Conservation (phyloP, 2,113 vertebrate genomes). For the Myotis yumanensis region DNA sequence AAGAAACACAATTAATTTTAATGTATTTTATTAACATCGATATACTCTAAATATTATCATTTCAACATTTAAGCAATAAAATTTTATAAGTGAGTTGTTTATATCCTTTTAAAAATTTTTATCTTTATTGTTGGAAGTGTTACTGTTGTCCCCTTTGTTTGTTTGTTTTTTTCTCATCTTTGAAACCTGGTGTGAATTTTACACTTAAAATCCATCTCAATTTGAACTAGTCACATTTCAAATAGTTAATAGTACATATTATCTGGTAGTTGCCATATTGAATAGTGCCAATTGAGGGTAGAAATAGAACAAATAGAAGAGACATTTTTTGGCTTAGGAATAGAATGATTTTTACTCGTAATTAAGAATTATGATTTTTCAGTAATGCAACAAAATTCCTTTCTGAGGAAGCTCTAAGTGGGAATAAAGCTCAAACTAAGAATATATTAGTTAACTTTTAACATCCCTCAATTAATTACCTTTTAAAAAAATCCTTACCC, state of each 20-base stretch:
- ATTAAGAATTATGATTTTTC: background rate
- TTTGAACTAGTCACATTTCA: background rate
- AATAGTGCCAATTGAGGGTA: background rate
- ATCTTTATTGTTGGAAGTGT: too few relatives aligned
- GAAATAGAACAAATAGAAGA: background rate
- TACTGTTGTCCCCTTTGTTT: too few relatives aligned
- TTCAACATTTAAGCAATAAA: background rate
- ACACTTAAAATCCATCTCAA: background rate
- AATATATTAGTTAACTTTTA: background rate
- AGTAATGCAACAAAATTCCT: background rate
- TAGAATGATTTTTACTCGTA: background rate
- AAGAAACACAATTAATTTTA: background rate
- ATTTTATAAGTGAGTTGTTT: background rate
- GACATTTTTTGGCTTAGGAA: background rate
- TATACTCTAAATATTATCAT: background rate
- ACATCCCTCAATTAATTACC: background rate
- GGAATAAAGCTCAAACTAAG: background rate
- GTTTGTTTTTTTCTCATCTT: background rate
- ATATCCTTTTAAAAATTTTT: background rate
- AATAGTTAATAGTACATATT: background rate
- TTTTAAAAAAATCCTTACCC: background rate
- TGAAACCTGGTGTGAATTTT: background rate
- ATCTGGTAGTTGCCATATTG: background rate
- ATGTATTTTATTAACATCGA: background rate
- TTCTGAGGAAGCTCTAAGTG: background rate